phyloP scores from a whole-genome alignment of 2,888 invertebrate species.

The Seira ritae region DNA sequence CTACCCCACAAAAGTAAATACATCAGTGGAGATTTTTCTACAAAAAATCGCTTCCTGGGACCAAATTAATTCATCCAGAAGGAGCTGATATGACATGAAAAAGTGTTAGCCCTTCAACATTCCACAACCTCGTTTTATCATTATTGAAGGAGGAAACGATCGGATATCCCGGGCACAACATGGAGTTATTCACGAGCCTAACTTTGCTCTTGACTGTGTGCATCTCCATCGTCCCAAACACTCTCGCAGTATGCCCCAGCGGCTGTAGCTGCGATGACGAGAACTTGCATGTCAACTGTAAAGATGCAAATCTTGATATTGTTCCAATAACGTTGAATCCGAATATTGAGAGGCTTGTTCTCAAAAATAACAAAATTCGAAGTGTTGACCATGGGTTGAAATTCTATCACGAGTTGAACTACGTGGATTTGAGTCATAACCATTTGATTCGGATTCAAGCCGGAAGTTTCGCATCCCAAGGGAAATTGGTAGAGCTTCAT shows the following conservation, averaged over 20 bases:
- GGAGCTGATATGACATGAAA: slow-evolving; percentile 1
- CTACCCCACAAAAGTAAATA: neutral
- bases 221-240: slow-evolving; percentile 75
- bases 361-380: slow-evolving; percentile 89
- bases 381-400: slow-evolving; percentile 90
- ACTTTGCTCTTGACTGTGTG: neutral
- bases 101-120: neutral
- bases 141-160: neutral
- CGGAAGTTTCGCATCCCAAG: slow-evolving; percentile 87
- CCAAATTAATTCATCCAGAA: neutral
- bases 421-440: slow-evolving; percentile 89
- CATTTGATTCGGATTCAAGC: slow-evolving; percentile 88
- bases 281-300: slow-evolving; percentile 89
- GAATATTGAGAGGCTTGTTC: slow-evolving; percentile 88
- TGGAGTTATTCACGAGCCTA: slow-evolving; percentile 53
- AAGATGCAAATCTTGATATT: slow-evolving; percentile 90
- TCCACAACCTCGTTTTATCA: neutral
- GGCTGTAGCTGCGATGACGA: slow-evolving; percentile 94
- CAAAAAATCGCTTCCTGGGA: neutral
- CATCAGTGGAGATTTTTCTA: neutral
- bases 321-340: slow-evolving; percentile 95
- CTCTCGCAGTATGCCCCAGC: slow-evolving; percentile 87
- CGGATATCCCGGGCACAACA: slow-evolving; percentile 38
- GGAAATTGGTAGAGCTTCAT: slow-evolving; percentile 88
- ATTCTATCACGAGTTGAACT: slow-evolving; percentile 90